Percentiles rank a stretch among this genome's conserved stretches.
These are phyloP conservation scores for Xiphorhynchus erythropygius DNA, from an alignment of 2,797 vertebrate species.

Conservation along the genomic window DNA sequence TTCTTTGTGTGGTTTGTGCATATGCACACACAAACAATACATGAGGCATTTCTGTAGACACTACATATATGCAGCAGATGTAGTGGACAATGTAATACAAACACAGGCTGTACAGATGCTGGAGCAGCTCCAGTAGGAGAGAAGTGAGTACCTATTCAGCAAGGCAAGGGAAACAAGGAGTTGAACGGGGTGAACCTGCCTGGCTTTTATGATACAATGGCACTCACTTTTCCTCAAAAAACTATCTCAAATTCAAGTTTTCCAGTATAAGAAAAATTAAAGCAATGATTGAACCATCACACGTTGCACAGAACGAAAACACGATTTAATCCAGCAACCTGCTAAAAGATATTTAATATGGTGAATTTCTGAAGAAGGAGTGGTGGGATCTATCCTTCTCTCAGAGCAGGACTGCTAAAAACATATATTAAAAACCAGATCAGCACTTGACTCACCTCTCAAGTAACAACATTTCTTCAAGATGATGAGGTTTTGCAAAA, in stretches of 20 bases:
- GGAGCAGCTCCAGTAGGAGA: neutral
- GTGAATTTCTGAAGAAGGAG: neutral
- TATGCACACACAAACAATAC: neutral
- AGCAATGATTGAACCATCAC: neutral
- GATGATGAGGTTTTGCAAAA: neutral
- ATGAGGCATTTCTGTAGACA: neutral
- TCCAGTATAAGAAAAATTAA: neutral
- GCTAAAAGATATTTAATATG: neutral
- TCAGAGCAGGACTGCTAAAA: neutral
- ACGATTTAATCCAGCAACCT: neutral
- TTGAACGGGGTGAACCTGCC: neutral
- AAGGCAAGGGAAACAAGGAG: neutral
- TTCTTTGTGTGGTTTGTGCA: neutral
- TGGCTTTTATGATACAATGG: neutral
- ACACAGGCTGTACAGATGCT: neutral
- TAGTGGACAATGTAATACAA: accelerated
- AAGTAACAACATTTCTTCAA: neutral
- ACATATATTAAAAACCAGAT: neutral
- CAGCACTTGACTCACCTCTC: neutral
- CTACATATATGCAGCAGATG: neutral
- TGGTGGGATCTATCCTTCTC: neutral
- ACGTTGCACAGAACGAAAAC: neutral
- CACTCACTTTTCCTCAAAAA: neutral
- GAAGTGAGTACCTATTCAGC: neutral
- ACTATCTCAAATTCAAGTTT: neutral